Conservation (phyloP, 1,140 invertebrate genomes). For the Sarcophaga peregrina region DNA sequence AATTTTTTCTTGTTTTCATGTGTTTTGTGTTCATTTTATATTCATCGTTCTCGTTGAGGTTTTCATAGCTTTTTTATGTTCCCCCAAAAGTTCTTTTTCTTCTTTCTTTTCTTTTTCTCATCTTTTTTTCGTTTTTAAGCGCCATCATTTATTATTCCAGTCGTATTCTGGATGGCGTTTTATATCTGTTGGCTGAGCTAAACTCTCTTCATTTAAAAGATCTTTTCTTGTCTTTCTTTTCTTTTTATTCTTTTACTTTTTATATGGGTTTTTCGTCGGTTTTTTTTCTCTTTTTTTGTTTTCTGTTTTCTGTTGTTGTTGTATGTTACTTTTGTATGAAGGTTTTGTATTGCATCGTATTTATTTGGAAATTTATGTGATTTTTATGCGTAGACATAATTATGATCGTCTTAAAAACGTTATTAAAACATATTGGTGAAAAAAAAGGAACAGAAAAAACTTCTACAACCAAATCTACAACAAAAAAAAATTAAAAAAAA, state of each 20-base stretch:
- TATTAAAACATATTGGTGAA: conserved; percentile 36
- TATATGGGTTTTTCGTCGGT: too few species aligned
- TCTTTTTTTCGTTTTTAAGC: conserved; percentile 55
- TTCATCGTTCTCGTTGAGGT: background rate
- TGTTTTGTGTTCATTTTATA: too few species aligned
- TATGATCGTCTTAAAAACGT: conserved; percentile 54
- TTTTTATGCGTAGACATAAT: conserved; percentile 67
- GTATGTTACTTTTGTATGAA: background rate
- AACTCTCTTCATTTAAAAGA: too few species aligned
- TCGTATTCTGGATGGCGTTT: conserved; percentile 28
- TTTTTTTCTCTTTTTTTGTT: too few species aligned
- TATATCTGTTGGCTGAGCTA: background rate
- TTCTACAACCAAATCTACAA: background rate
- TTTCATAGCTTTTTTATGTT: conserved; percentile 52
- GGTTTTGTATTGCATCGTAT: conserved; percentile 22
- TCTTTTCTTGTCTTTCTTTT: background rate
- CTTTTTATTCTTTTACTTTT: background rate
- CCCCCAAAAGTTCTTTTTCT: background rate
- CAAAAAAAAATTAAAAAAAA: too few species aligned
- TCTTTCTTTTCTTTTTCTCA: background rate
- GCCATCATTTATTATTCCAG: conserved; percentile 64
- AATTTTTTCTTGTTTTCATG: background rate
- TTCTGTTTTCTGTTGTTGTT: conserved; percentile 3
- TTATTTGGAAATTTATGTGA: conserved; percentile 60
- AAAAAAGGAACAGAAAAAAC: background rate